A percentile compares a stretch with the other conserved stretches of the same genome.
These are phyloP conservation scores for Suncus etruscus DNA, from an alignment of 2,113 vertebrate genomes.

Conservation along the genomic window DNA sequence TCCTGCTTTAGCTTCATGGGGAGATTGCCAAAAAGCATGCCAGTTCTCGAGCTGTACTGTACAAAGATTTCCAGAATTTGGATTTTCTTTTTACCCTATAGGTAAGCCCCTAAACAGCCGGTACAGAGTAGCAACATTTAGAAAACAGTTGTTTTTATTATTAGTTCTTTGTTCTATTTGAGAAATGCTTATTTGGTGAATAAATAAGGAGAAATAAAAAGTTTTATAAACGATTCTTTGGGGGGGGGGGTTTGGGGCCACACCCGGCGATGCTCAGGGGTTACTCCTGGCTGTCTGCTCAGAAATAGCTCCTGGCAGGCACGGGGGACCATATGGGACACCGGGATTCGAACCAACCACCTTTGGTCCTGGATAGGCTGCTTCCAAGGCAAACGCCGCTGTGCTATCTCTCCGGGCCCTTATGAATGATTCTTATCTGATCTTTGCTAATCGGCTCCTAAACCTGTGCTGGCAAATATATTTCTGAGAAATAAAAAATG, in stretches of 20 bases:
- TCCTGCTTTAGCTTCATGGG: neutral
- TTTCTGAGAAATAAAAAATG: slow-evolving; percentile 11
- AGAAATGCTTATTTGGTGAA: neutral
- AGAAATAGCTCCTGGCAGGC: too few species aligned
- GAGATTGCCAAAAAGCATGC: slow-evolving; percentile 43
- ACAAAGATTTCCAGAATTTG: slow-evolving; percentile 16
- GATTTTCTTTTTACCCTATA: neutral
- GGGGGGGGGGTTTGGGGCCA: too few species aligned
- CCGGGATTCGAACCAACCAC: too few species aligned
- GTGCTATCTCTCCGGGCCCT: too few species aligned
- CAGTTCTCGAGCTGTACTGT: slow-evolving; percentile 9
- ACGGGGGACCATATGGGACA: too few species aligned
- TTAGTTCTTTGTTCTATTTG: neutral
- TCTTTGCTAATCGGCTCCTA: neutral
- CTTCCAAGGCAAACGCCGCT: too few species aligned
- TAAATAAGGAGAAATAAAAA: neutral
- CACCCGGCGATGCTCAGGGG: too few species aligned
- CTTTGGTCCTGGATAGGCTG: too few species aligned
- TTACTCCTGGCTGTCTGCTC: too few species aligned
- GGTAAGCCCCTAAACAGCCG: slow-evolving; percentile 21
- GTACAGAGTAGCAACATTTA: neutral
- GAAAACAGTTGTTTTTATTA: slow-evolving; percentile 4
- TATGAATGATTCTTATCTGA: neutral
- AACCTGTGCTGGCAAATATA: neutral
- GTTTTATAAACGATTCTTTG: neutral